A percentile compares a stretch with the other conserved stretches of the same genome.
Evolutionary conservation across 2,888 invertebrate genomes (phyloP).

Genomic region (Xestia c-nigrum): DNA sequence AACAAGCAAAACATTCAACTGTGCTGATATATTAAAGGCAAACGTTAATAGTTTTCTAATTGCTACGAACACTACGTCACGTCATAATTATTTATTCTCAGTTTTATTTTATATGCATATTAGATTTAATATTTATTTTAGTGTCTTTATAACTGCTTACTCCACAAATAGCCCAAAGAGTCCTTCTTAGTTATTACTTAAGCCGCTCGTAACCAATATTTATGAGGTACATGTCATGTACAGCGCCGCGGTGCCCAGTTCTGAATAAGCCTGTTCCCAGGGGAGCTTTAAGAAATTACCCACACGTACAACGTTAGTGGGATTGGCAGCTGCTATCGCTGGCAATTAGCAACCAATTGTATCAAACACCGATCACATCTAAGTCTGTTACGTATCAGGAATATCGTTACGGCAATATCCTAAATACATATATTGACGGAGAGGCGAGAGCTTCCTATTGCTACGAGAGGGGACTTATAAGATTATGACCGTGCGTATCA

Average conservation of each 20-base stretch:
- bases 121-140: slow-evolving; percentile 9
- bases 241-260: slow-evolving; percentile 41
- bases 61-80: slow-evolving; percentile 41
- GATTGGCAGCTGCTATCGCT: slow-evolving; percentile 60
- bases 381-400: slow-evolving; percentile 18
- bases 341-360: slow-evolving; percentile 54
- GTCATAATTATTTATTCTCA: slow-evolving; percentile 20
- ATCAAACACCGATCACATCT: slow-evolving; percentile 40
- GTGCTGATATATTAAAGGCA: slow-evolving; percentile 5
- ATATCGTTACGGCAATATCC: slow-evolving; percentile 31
- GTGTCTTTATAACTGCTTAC: slow-evolving; percentile 1
- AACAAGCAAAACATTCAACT: slow-evolving; percentile 14
- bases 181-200: slow-evolving; percentile 22
- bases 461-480: slow-evolving; percentile 11
- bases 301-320: slow-evolving; percentile 42
- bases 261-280: slow-evolving; percentile 45
- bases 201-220: slow-evolving; percentile 43
- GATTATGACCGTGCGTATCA: slow-evolving; percentile 20
- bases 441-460: slow-evolving; percentile 22
- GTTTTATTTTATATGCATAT: slow-evolving; percentile 8
- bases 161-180: slow-evolving; percentile 28
- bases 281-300: slow-evolving; percentile 55
- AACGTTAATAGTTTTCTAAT: slow-evolving; percentile 38
- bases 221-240: slow-evolving; percentile 43
- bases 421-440: slow-evolving; percentile 7